phyloP scores from a whole-genome alignment of 2,113 vertebrate genomes.

The Podocnemis expansa region DNA sequence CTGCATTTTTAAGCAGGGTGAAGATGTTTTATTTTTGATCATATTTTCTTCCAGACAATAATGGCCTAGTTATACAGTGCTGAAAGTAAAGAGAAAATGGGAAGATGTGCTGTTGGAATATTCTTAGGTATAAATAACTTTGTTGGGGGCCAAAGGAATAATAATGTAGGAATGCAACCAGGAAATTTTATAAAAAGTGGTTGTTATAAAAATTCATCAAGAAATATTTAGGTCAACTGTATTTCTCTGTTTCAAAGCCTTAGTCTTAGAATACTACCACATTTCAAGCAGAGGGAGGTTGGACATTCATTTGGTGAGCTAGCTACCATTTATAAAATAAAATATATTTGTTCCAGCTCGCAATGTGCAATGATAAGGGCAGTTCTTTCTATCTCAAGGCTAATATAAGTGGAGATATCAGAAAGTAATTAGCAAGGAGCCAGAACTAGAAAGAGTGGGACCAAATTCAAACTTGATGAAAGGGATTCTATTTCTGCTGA shows the following conservation, averaged over 20 bases:
- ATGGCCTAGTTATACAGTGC: slow-evolving; percentile 20
- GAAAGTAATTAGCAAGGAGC: neutral
- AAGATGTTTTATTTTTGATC: neutral
- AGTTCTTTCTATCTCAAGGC: neutral
- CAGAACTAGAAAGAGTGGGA: neutral
- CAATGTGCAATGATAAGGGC: neutral
- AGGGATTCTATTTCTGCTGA: neutral
- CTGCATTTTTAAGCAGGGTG: neutral
- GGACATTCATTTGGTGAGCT: neutral
- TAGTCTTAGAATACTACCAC: slow-evolving; percentile 11
- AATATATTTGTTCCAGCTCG: neutral
- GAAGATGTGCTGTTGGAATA: slow-evolving; percentile 35
- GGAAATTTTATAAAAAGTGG: slow-evolving; percentile 57
- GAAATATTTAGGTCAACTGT: neutral
- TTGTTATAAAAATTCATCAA: slow-evolving; percentile 55
- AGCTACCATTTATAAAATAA: slow-evolving; percentile 11
- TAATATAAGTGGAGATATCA: neutral
- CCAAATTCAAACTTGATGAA: neutral
- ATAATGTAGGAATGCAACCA: slow-evolving; percentile 29
- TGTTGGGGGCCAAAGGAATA: slow-evolving; percentile 40
- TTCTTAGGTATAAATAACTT: slow-evolving; percentile 55
- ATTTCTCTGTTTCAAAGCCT: slow-evolving; percentile 26
- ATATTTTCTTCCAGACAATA: neutral
- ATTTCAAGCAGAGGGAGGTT: slow-evolving; percentile 24
- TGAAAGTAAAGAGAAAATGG: slow-evolving; percentile 46